A percentile compares a stretch with the other conserved stretches of the same genome.
These are phyloP conservation scores for Hydrochoerus hydrochaeris DNA, from an alignment of 2,113 vertebrate species.

Conservation along the genomic window DNA sequence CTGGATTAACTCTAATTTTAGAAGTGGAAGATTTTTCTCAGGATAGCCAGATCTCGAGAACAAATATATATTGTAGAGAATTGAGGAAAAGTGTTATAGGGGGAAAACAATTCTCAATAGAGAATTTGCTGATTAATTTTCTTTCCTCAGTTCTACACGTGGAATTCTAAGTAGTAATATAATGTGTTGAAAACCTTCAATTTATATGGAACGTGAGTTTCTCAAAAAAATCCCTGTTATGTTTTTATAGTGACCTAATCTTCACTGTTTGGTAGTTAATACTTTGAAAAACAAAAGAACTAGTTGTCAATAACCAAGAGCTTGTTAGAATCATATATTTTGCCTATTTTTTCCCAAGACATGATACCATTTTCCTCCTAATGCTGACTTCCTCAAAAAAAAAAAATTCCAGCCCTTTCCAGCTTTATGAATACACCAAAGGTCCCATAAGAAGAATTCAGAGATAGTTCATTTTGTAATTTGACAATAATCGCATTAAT, in stretches of 20 bases:
- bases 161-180: not conserved
- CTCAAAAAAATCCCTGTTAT: constrained; percentile 32
- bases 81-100: not conserved
- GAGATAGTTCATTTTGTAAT: not conserved
- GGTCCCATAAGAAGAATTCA: not conserved
- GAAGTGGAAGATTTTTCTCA: constrained; percentile 34
- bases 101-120: not conserved
- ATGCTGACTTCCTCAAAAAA: not conserved
- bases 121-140: constrained; percentile 34
- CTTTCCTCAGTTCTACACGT: not conserved
- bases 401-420: not conserved
- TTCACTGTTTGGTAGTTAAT: not conserved
- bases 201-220: not conserved
- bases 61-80: not conserved
- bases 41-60: not conserved
- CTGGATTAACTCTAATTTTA: constrained; percentile 56
- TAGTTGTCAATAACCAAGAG: not conserved
- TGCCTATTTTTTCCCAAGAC: not conserved
- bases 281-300: constrained; percentile 18
- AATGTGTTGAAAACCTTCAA: not conserved
- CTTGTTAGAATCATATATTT: not conserved
- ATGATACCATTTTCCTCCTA: not conserved
- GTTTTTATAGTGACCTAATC: not conserved
- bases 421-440: not conserved
- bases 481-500: not conserved